These are phyloP conservation scores for Mus spretus DNA, from an alignment of 2,797 vertebrate species.

Conservation along the genomic window DNA sequence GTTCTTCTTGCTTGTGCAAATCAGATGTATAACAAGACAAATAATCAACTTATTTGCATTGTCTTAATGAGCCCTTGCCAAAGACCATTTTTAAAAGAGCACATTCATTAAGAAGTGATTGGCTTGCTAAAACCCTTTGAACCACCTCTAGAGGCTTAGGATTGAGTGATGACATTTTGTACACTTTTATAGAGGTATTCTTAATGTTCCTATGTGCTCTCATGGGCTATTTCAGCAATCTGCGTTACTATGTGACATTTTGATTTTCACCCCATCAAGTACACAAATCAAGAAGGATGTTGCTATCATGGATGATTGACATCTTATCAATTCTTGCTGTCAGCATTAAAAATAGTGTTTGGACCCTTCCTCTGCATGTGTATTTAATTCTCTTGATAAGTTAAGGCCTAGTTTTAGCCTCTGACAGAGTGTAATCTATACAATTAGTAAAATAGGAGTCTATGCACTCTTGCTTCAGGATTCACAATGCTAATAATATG, in stretches of 20 bases:
- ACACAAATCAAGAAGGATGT: conserved; percentile 74
- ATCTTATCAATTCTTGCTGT: conserved; percentile 79
- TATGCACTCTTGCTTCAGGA: background rate
- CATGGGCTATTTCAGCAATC: conserved; percentile 51
- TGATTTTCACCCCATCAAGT: conserved; percentile 70
- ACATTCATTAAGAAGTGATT: conserved; percentile 59
- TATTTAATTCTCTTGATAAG: conserved; percentile 78
- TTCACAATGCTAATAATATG: background rate
- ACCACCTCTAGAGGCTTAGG: conserved; percentile 50
- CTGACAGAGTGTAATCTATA: conserved; percentile 71
- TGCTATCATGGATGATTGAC: conserved; percentile 67
- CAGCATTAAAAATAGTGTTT: conserved; percentile 78
- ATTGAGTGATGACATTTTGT: conserved; percentile 70
- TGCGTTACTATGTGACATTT: conserved; percentile 61
- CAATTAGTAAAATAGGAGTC: conserved; percentile 72
- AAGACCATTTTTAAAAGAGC: conserved; percentile 60
- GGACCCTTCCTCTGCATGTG: conserved; percentile 5
- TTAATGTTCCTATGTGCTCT: conserved; percentile 52
- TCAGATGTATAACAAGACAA: conserved; percentile 10
- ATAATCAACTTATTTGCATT: conserved; percentile 37
- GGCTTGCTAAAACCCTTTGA: conserved; percentile 41
- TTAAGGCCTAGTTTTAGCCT: conserved; percentile 65
- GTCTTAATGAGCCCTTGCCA: conserved; percentile 45
- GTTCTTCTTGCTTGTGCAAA: background rate
- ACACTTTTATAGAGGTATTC: conserved; percentile 17